A percentile compares a stretch with the other conserved stretches of the same genome.
Evolutionary conservation across 2,113 vertebrate species (phyloP).

Genomic region (Aythya baeri): DNA sequence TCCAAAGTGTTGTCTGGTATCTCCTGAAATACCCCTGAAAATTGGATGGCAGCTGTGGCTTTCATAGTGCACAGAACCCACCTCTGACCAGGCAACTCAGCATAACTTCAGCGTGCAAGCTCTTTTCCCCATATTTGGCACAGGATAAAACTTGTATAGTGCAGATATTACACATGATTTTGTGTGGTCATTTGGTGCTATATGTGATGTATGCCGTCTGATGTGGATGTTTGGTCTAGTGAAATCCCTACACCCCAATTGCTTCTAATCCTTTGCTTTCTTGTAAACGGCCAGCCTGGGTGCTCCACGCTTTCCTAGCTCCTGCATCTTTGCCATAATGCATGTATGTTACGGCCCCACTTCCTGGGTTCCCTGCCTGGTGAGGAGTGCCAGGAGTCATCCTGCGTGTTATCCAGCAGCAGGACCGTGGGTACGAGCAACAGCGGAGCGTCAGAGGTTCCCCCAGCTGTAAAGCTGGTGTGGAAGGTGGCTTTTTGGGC

Average conservation of each 20-base stretch:
- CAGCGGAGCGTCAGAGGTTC: rapidly evolving
- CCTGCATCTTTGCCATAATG: rapidly evolving
- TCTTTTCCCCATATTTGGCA: background rate
- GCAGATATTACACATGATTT: background rate
- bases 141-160: background rate
- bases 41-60: background rate
- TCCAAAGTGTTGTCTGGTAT: background rate
- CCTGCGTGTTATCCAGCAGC: rapidly evolving
- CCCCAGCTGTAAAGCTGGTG: background rate
- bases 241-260: background rate
- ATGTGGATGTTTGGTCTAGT: background rate
- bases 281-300: rapidly evolving
- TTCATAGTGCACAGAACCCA: background rate
- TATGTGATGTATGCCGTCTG: background rate
- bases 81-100: too few species aligned
- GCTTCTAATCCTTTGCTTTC: background rate
- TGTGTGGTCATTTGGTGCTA: background rate
- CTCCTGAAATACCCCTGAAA: background rate
- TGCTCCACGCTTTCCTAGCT: rapidly evolving
- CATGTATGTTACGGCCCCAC: background rate
- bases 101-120: background rate
- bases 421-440: background rate
- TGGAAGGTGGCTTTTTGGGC: background rate
- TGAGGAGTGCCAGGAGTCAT: rapidly evolving
- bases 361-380: rapidly evolving